Percentiles rank a stretch among this genome's conserved stretches.
These are phyloP conservation scores for Axea sp. DNA, from an alignment of 2,888 invertebrate species.

Conservation along the genomic window DNA sequence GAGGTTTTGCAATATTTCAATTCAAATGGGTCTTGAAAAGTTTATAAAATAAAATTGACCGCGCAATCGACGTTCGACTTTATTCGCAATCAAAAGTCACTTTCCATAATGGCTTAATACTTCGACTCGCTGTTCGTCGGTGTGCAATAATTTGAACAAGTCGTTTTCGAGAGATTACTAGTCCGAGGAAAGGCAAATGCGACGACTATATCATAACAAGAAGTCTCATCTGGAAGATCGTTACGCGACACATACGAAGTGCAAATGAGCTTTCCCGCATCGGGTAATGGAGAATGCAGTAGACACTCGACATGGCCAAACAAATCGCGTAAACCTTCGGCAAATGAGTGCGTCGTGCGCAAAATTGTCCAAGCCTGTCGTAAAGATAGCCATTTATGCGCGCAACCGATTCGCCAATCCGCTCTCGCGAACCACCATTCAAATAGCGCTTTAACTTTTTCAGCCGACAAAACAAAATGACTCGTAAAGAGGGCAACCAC, in stretches of 20 bases:
- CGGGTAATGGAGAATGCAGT: constrained; percentile 54
- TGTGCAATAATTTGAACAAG: constrained; percentile 33
- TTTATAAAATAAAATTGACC: constrained; percentile 26
- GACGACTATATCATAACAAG: constrained; percentile 51
- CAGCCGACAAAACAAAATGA: constrained; percentile 23
- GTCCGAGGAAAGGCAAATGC: neutral
- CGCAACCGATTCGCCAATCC: constrained; percentile 2
- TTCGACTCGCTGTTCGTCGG: constrained; percentile 7
- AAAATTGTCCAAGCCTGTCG: constrained; percentile 28
- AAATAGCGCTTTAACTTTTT: constrained; percentile 19
- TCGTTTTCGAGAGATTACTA: constrained; percentile 10
- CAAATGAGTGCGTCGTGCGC: constrained; percentile 30
- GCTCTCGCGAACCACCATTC: constrained; percentile 11
- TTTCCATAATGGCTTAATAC: constrained; percentile 40
- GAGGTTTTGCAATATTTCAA: constrained; percentile 2
- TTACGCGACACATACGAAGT: constrained; percentile 59
- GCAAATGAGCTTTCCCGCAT: constrained; percentile 54
- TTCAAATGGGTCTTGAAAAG: constrained; percentile 1
- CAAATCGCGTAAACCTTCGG: constrained; percentile 57
- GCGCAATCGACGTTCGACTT: constrained; percentile 11
- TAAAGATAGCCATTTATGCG: constrained; percentile 31
- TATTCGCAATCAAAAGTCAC: constrained; percentile 42
- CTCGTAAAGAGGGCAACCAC: constrained; percentile 27
- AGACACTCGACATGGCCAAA: constrained; percentile 51
- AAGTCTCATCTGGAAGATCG: constrained; percentile 60